These are phyloP conservation scores for Hassar affinis DNA, from an alignment of 2,113 vertebrate genomes.

Conservation along the genomic window DNA sequence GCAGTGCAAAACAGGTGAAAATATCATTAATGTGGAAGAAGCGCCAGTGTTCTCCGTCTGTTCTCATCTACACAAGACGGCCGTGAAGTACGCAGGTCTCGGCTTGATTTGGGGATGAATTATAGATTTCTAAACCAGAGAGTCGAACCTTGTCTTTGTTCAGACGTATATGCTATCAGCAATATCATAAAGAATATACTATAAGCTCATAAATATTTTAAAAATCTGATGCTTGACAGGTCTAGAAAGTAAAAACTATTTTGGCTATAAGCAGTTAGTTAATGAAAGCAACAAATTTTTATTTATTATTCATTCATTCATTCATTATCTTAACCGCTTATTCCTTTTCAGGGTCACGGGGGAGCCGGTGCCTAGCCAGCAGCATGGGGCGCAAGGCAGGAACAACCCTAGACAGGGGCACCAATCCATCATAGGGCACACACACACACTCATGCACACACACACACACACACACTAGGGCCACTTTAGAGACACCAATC, in stretches of 20 bases:
- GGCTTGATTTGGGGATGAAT: background rate
- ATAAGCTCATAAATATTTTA: background rate
- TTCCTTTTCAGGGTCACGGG: too few relatives aligned
- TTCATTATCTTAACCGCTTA: too few relatives aligned
- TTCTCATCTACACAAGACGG: background rate
- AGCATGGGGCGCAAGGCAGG: too few relatives aligned
- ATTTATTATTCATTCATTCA: background rate
- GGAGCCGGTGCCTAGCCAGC: too few relatives aligned
- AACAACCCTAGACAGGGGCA: too few relatives aligned
- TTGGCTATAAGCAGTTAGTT: background rate
- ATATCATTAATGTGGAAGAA: slow-evolving; percentile 3
- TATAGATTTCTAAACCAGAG: background rate
- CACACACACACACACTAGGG: too few relatives aligned
- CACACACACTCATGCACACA: too few relatives aligned
- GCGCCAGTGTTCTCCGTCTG: background rate
- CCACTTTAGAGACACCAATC: too few relatives aligned
- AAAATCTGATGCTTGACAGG: background rate
- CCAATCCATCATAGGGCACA: too few relatives aligned
- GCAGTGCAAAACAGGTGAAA: slow-evolving; percentile 24
- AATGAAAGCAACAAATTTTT: background rate
- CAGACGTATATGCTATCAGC: background rate
- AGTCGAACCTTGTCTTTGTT: background rate
- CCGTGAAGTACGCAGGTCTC: background rate
- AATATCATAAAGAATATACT: background rate
- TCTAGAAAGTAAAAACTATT: background rate